Evolutionary conservation across 2,797 vertebrate genomes (phyloP), one percentile per base, ranked within the genome.

Genomic region (Alca torda): DNA sequence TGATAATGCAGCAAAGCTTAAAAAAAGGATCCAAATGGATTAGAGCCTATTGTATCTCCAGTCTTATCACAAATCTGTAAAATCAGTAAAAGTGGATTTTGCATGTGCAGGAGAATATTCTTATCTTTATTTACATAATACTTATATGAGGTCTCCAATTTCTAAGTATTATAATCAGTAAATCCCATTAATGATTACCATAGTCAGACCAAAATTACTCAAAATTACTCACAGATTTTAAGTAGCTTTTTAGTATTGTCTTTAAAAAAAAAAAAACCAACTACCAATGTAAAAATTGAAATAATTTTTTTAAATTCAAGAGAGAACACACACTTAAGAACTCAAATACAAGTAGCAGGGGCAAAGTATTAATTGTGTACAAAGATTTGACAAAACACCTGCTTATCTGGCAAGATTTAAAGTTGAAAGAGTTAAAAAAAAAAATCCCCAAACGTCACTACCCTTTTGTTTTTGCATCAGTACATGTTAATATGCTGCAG

Each of bases 111-210:
- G 24, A 54, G 28, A 88, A 74, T 41, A 46, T 33, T 50, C 45
- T 80, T 74, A 78, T 41, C 63, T 77, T 75, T 84, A 81, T 76
- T 93, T 90, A 78, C 35, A 46, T 33, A 61, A 35, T 23, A 65
- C 11, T 13, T 57, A 64, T 30, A 92, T 2, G 4, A 86, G 11
- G 28, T 35, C 57, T 78, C 57, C 23, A 54, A 45, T 76, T 86
- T 59, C 5, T 33, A 70, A 74, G 45, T 80, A 83, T n/a, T 84
- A 16, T 30, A 45, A 64, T 45, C 61, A 94, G 13, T 45, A 77
- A 94, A 30, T 53, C 16, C 30, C 59, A 65, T 81, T 77, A 77
- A 80, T 19, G 28, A 75, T 53, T 84, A 83, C n/a, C 37, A 57
- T 0, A 86, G 56, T 16, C 33, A 46, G 54, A 59, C 10, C 26